These are phyloP conservation scores for Rotaria magnacalcarata DNA, from an alignment of 2,888 invertebrate species.

Conservation along the genomic window DNA sequence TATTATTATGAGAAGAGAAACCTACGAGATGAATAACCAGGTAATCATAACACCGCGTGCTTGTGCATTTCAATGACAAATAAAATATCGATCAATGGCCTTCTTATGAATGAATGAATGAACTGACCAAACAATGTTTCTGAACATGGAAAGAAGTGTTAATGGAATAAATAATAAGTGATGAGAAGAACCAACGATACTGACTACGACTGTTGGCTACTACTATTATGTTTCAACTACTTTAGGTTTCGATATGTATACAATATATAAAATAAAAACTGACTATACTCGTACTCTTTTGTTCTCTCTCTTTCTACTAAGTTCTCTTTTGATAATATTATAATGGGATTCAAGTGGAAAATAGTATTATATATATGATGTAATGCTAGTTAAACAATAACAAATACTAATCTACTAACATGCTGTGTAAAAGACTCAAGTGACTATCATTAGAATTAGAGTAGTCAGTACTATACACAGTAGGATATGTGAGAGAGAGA, in stretches of 20 bases:
- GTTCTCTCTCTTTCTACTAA: neutral
- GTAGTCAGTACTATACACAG: neutral
- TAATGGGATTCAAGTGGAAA: neutral
- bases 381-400: neutral
- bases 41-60: neutral
- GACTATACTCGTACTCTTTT: neutral
- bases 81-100: neutral
- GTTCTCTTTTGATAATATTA: neutral
- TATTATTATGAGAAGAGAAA: slow-evolving; percentile 4
- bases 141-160: neutral
- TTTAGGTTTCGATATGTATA: neutral
- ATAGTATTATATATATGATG: neutral
- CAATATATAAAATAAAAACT: neutral
- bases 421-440: neutral
- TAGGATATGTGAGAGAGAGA: neutral
- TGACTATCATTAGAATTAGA: neutral
- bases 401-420: neutral
- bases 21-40: neutral
- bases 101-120: neutral
- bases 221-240: neutral
- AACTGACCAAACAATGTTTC: neutral
- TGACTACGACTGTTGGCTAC: neutral
- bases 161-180: slow-evolving; percentile 25
- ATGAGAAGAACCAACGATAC: neutral
- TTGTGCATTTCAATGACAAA: neutral